phyloP scores from a whole-genome alignment of 2,888 invertebrate genomes.

The Andrena marginata region DNA sequence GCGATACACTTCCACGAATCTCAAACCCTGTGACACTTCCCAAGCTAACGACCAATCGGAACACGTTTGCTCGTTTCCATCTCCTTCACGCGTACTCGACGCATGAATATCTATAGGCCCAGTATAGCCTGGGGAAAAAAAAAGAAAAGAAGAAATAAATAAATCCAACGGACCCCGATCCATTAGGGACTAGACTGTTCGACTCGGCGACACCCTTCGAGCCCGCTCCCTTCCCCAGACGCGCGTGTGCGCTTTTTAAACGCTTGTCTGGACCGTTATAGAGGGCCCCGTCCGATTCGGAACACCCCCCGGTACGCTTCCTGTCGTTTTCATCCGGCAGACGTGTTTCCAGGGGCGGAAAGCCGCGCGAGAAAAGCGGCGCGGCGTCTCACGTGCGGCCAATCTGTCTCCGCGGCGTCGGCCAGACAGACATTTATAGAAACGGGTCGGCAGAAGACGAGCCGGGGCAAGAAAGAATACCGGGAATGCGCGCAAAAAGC shows the following conservation, averaged over 20 bases:
- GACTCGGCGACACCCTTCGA: slow-evolving; percentile 37
- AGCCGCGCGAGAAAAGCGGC: slow-evolving; percentile 49
- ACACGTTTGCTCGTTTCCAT: slow-evolving; percentile 41
- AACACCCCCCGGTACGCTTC: slow-evolving; percentile 53
- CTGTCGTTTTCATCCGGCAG: slow-evolving; percentile 65
- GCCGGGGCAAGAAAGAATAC: slow-evolving; percentile 7
- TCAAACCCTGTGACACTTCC: background rate
- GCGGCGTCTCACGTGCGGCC: slow-evolving; percentile 64
- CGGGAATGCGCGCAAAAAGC: slow-evolving; percentile 29
- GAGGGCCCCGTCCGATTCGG: slow-evolving; percentile 27
- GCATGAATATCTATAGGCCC: background rate
- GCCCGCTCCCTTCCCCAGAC: slow-evolving; percentile 26
- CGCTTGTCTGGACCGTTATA: slow-evolving; percentile 26
- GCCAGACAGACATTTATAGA: slow-evolving; percentile 50
- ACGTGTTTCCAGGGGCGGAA: slow-evolving; percentile 43
- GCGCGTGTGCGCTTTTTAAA: slow-evolving; percentile 24
- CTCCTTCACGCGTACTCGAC: background rate
- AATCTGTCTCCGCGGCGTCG: slow-evolving; percentile 63
- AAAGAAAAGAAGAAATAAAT: slow-evolving; percentile 24
- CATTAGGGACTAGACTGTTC: slow-evolving; percentile 35
- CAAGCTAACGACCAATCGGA: slow-evolving; percentile 4
- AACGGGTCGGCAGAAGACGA: slow-evolving; percentile 13
- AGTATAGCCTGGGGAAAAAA: background rate
- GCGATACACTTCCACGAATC: background rate
- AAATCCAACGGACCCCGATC: slow-evolving; percentile 50